Evolutionary conservation across 2,113 vertebrate genomes (phyloP), one percentile per base, ranked within the genome.

Genomic region (Pomatostomus ruficeps): DNA sequence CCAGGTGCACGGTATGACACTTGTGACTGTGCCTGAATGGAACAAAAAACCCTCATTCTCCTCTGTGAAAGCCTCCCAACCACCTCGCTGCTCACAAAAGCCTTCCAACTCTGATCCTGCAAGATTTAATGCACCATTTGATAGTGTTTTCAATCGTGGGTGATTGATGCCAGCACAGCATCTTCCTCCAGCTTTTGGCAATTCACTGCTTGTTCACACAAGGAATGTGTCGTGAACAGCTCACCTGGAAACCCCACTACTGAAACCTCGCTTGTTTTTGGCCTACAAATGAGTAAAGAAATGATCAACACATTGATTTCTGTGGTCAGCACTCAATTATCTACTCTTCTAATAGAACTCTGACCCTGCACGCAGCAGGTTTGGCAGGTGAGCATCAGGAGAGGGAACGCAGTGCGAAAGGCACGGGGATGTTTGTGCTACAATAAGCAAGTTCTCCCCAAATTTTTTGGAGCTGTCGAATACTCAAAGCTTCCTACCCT

Each of bases 361-460:
- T 66, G 68, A 25, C 15, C 33, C 40, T 29, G 66, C 5, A 4
- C 20, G 40, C 24, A 77, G 38, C 28, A 51, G 28, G 3, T 35
- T 46, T 52, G 59, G 52, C 52, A 48, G 28, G 18, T 14, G 51
- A 65, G 25, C 1, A 7, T 5, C 48, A 84, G 21, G 18, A 67
- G 2, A 83, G 15, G 26, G 2, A 51, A 68, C 1, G 5, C 5
- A 46, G 46, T 3, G 18, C 35, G 49, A 43, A 5, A 57, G 25
- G 33, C 35, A 38, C 3, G 1, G 1, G 4, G 19, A 20, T 26
- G 9, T 21, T 24, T 51, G 10, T 10, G 4, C 6, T 76, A 59
- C 11, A 67, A 8, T 6, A 29, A 79, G 10, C 42, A 83, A 71
- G 29, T 24, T 52, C 73, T 61, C 65, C 31, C 19, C 10, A 28